Conservation (phyloP, 2,113 vertebrate species). For the Tor tambroides region DNA sequence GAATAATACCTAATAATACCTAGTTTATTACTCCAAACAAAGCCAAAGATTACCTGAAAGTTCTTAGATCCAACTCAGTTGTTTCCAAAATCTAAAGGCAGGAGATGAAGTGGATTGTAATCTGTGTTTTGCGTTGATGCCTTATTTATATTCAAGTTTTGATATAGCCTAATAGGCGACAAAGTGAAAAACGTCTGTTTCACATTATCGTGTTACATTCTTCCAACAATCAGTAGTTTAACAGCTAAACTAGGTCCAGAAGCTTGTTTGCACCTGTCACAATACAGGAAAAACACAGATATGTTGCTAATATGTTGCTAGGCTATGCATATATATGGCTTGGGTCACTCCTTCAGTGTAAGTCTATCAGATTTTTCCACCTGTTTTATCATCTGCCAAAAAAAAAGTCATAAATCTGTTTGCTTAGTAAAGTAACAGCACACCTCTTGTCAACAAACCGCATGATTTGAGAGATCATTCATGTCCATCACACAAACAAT, state of each 20-base stretch:
- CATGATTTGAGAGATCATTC: background rate
- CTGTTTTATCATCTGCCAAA: background rate
- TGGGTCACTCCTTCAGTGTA: background rate
- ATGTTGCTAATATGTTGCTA: background rate
- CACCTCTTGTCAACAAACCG: background rate
- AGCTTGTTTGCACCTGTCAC: background rate
- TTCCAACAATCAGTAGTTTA: background rate
- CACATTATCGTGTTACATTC: background rate
- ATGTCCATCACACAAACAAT: background rate
- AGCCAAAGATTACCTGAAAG: background rate
- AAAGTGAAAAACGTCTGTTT: background rate
- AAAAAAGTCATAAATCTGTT: background rate
- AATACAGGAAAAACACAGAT: background rate
- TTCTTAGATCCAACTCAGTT: background rate
- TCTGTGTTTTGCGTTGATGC: background rate
- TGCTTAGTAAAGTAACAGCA: background rate
- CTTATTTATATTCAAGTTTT: too few species aligned
- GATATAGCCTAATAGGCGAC: background rate
- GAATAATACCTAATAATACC: background rate
- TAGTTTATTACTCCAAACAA: too few species aligned
- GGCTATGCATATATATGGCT: background rate
- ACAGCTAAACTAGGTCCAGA: too few species aligned
- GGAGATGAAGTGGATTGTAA: background rate
- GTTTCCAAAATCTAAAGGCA: background rate
- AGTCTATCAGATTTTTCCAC: too few species aligned